These are phyloP conservation scores for Lymantria monacha DNA, from an alignment of 2,888 invertebrate genomes.

Conservation along the genomic window DNA sequence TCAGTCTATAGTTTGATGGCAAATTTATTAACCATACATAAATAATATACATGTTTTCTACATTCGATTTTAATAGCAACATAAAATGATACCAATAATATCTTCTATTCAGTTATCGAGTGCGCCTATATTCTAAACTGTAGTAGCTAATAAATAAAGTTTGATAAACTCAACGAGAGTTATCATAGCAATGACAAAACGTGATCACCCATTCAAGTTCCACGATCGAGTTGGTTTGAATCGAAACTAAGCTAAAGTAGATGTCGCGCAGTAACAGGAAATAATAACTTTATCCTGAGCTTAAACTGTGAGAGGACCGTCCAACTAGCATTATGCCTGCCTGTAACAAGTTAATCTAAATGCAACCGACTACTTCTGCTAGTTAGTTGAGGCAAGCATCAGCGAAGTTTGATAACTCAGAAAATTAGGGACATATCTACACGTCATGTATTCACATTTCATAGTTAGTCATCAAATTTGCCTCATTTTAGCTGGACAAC, in stretches of 20 bases:
- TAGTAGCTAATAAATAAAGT: conserved; percentile 54
- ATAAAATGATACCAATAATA: too few relatives aligned
- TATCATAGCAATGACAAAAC: conserved; percentile 69
- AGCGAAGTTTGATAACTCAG: conserved; percentile 71
- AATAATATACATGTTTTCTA: too few relatives aligned
- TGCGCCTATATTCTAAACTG: conserved; percentile 24
- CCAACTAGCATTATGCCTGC: conserved; percentile 80
- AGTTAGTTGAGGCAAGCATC: conserved; percentile 71
- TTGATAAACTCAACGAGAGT: conserved; percentile 62
- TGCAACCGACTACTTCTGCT: conserved; percentile 70
- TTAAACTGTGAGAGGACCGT: conserved; percentile 72
- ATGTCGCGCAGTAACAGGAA: conserved; percentile 74
- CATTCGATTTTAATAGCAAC: too few relatives aligned
- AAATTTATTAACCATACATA: too few relatives aligned
- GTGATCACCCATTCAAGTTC: conserved; percentile 77
- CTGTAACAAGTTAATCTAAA: conserved; percentile 81
- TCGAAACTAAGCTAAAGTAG: conserved; percentile 76
- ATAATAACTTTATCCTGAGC: conserved; percentile 78
- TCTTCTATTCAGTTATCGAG: too few relatives aligned
- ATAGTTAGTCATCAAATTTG: neutral
- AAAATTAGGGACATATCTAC: conserved; percentile 62
- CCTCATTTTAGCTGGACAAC: neutral
- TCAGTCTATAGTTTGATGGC: too few relatives aligned
- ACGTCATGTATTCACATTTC: conserved; percentile 42
- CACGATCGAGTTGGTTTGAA: conserved; percentile 69